Percentiles rank a stretch among this genome's conserved stretches.
phyloP scores from a whole-genome alignment of 2,797 vertebrate species.

The Pygocentrus nattereri region DNA sequence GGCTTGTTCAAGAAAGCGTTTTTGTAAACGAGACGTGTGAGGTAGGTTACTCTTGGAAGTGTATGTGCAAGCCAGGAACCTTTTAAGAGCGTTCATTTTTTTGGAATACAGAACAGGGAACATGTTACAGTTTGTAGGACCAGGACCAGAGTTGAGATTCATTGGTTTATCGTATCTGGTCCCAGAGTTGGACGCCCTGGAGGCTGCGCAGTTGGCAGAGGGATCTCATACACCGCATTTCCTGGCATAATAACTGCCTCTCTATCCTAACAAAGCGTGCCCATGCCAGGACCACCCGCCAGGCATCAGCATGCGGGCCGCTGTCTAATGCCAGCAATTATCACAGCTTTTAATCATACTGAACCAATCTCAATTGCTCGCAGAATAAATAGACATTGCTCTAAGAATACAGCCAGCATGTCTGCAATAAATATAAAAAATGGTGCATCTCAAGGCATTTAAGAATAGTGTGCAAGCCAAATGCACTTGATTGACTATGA shows the following conservation, averaged over 20 bases:
- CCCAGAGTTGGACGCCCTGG: too few relatives aligned
- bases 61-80: neutral
- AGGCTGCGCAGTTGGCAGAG: conserved; percentile 34
- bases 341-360: conserved; percentile 49
- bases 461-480: neutral
- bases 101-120: neutral
- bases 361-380: conserved; percentile 46
- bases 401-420: conserved; percentile 22
- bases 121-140: neutral
- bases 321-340: conserved; percentile 47
- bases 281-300: conserved; percentile 51
- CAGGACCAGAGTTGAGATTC: neutral
- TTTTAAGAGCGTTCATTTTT: neutral
- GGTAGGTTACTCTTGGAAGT: too few relatives aligned
- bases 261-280: conserved; percentile 42
- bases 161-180: conserved; percentile 43
- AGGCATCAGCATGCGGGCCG: conserved; percentile 34
- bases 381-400: conserved; percentile 21
- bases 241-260: conserved; percentile 52
- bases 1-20: too few relatives aligned
- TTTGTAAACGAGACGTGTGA: too few relatives aligned
- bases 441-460: neutral
- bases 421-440: neutral
- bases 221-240: conserved; percentile 44
- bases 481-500: neutral